A percentile compares a stretch with the other conserved stretches of the same genome.
Conservation (phyloP, 2,113 vertebrate species). For the Accipiter cooperii region DNA sequence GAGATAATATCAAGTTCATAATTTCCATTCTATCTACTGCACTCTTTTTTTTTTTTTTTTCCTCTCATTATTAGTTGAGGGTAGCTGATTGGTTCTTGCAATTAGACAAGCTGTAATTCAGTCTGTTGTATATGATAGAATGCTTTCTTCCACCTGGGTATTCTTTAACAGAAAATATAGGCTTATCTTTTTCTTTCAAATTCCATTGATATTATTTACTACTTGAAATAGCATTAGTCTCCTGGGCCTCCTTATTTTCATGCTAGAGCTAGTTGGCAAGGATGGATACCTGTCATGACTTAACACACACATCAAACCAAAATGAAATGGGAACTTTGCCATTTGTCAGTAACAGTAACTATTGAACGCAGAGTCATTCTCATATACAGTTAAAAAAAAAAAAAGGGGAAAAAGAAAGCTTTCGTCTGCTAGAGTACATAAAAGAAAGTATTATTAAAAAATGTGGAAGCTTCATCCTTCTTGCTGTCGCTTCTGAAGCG, state of each 20-base stretch:
- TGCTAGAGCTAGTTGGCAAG: not conserved
- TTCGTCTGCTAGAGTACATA: not conserved
- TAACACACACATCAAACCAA: conserved; percentile 27
- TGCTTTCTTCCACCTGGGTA: not conserved
- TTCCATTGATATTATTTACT: conserved; percentile 24
- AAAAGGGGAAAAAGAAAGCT: not conserved
- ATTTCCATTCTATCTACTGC: not conserved
- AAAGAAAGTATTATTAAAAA: not conserved
- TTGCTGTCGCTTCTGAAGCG: not conserved
- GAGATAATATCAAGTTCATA: not conserved
- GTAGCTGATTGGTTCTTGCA: not conserved
- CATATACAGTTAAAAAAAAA: not conserved
- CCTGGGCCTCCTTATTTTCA: conserved; percentile 31
- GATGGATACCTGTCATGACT: conserved; percentile 52
- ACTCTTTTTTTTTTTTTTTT: not conserved
- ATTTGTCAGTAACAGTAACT: not conserved
- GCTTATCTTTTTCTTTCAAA: not conserved
- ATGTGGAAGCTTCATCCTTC: not conserved
- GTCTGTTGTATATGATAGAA: not conserved
- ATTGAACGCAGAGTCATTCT: not conserved
- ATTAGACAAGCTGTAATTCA: not conserved
- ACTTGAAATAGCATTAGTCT: not conserved
- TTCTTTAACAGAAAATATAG: not conserved
- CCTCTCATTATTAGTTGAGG: not conserved
- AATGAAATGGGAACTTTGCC: conserved; percentile 7